Conservation (phyloP, 1,140 invertebrate species). For the Drosophila oshimai region DNA sequence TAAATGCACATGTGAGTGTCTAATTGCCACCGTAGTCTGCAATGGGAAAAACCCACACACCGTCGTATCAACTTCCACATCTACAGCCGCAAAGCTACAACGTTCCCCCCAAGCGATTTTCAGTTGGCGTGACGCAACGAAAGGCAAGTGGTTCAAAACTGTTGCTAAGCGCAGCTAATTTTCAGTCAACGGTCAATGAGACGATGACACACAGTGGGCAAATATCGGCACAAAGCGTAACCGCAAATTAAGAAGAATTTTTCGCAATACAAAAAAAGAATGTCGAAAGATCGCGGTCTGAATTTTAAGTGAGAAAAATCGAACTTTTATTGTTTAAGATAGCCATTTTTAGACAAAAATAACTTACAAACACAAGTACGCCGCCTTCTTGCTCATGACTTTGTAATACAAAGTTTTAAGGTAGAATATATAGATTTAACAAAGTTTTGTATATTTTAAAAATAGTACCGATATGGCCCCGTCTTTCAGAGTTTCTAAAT, state of each 20-base stretch:
- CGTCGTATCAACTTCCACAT: constrained; percentile 25
- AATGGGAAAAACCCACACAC: constrained; percentile 65
- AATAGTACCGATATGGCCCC: no score
- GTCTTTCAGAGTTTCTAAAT: background rate
- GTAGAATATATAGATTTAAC: background rate
- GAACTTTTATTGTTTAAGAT: background rate
- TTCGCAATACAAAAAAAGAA: constrained; percentile 10
- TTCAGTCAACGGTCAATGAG: constrained; percentile 53
- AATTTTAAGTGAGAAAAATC: constrained; percentile 11
- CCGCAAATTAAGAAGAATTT: constrained; percentile 7
- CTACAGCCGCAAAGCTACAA: background rate
- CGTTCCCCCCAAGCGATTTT: constrained; percentile 16
- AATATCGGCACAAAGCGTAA: constrained; percentile 7
- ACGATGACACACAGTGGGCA: constrained; percentile 54
- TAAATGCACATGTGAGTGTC: constrained; percentile 43
- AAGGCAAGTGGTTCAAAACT: constrained; percentile 63
- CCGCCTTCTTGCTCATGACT: background rate
- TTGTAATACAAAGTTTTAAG: background rate
- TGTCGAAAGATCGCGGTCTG: constrained; percentile 1
- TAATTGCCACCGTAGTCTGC: constrained; percentile 58
- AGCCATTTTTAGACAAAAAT: background rate
- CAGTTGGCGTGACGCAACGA: constrained; percentile 46
- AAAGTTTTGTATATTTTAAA: background rate
- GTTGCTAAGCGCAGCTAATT: constrained; percentile 75
- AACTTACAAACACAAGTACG: background rate